A percentile compares a stretch with the other conserved stretches of the same genome.
These are phyloP conservation scores for Mactra quadrangularis DNA, from an alignment of 1,140 invertebrate species.

Conservation along the genomic window DNA sequence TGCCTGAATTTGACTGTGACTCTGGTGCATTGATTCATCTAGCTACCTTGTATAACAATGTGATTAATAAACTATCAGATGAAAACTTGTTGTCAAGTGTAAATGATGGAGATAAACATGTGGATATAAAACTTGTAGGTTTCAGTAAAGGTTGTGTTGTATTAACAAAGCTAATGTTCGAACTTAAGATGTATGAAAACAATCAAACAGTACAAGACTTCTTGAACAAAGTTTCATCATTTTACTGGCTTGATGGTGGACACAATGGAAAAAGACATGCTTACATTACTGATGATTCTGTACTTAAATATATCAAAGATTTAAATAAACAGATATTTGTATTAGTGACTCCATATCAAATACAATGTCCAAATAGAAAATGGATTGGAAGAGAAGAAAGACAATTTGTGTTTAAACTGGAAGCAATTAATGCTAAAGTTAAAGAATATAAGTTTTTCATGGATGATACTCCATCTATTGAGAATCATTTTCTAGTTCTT, in stretches of 20 bases:
- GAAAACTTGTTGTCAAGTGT: background rate
- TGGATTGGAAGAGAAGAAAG: slow-evolving; percentile 94
- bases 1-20: slow-evolving; percentile 85
- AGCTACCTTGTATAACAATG: slow-evolving; percentile 82
- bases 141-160: slow-evolving; percentile 97
- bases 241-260: slow-evolving; percentile 95
- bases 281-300: slow-evolving; percentile 90
- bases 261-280: slow-evolving; percentile 91
- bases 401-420: slow-evolving; percentile 88
- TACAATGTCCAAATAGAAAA: slow-evolving; percentile 88
- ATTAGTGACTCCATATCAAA: slow-evolving; percentile 94
- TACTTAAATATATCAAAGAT: slow-evolving; percentile 88
- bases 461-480: slow-evolving; percentile 86
- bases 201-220: slow-evolving; percentile 66
- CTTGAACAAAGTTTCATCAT: slow-evolving; percentile 84
- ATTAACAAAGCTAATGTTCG: slow-evolving; percentile 94
- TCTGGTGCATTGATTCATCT: slow-evolving; percentile 84
- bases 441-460: slow-evolving; percentile 88
- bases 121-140: slow-evolving; percentile 85
- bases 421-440: slow-evolving; percentile 87
- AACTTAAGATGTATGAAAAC: slow-evolving; percentile 86
- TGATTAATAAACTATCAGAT: background rate
- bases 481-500: slow-evolving; percentile 90
- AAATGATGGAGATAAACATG: slow-evolving; percentile 20
- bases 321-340: slow-evolving; percentile 85